A percentile compares a stretch with the other conserved stretches of the same genome.
These are phyloP conservation scores for Danaus plexippus DNA, from an alignment of 1,140 invertebrate genomes.

Conservation along the genomic window DNA sequence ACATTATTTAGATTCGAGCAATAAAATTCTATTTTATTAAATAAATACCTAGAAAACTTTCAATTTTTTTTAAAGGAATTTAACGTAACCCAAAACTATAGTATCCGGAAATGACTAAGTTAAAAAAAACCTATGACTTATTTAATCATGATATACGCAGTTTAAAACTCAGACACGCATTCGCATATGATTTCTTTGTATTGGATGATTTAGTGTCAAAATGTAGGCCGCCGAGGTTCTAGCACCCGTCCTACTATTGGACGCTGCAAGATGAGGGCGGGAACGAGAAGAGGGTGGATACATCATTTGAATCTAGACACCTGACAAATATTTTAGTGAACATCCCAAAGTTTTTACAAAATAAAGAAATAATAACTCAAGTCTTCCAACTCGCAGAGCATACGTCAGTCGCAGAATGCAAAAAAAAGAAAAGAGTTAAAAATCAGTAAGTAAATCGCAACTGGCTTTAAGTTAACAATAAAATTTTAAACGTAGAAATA, in stretches of 20 bases:
- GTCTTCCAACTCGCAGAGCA: slow-evolving; percentile 30
- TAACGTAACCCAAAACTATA: too few relatives aligned
- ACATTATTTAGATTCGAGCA: too few relatives aligned
- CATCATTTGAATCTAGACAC: slow-evolving; percentile 17
- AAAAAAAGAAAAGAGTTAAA: not conserved
- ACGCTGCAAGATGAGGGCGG: slow-evolving; percentile 28
- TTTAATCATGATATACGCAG: too few relatives aligned
- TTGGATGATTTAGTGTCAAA: slow-evolving; percentile 2
- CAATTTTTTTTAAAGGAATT: too few relatives aligned
- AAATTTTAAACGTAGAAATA: slow-evolving; percentile 3
- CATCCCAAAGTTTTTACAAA: slow-evolving; percentile 2
- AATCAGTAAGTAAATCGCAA: slow-evolving; percentile 19
- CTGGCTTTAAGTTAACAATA: slow-evolving; percentile 6
- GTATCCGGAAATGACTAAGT: too few relatives aligned
- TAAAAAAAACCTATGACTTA: too few relatives aligned
- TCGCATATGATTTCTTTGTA: slow-evolving; percentile 3
- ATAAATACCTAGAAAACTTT: too few relatives aligned
- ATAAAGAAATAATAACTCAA: not conserved
- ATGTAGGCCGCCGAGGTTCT: slow-evolving; percentile 28
- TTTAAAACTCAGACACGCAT: too few relatives aligned
- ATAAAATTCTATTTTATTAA: too few relatives aligned
- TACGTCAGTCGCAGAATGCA: slow-evolving; percentile 18
- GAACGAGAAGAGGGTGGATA: slow-evolving; percentile 29
- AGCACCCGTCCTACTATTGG: slow-evolving; percentile 37
- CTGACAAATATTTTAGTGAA: slow-evolving; percentile 13